A percentile compares a stretch with the other conserved stretches of the same genome.
Conservation (phyloP, 2,797 vertebrate genomes). For the Sebastiscus albofasciatus region DNA sequence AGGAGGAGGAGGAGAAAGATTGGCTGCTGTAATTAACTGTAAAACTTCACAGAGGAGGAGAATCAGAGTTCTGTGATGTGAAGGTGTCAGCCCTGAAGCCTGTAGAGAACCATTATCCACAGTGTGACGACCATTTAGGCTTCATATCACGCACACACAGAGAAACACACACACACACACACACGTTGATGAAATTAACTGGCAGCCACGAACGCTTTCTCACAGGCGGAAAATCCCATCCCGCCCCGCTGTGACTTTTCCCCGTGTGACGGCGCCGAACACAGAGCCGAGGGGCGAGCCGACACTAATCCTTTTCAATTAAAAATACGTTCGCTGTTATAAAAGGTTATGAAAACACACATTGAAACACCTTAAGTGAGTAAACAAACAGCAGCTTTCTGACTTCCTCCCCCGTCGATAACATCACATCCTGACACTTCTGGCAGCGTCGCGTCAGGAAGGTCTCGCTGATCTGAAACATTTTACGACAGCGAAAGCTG, state of each 20-base stretch:
- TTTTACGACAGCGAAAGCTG: too few relatives aligned
- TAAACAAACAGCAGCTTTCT: background rate
- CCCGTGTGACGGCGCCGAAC: background rate
- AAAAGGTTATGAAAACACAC: background rate
- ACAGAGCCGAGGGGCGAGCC: slow-evolving; percentile 17
- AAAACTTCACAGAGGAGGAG: background rate
- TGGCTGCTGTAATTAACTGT: slow-evolving; percentile 25
- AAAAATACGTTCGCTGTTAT: slow-evolving; percentile 9
- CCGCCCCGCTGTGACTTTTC: background rate
- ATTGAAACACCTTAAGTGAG: background rate
- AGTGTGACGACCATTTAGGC: slow-evolving; percentile 1
- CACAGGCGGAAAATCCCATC: slow-evolving; percentile 17
- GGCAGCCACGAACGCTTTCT: slow-evolving; percentile 14
- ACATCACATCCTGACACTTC: background rate
- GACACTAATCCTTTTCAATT: slow-evolving; percentile 44
- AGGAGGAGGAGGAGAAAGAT: background rate
- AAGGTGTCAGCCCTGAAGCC: background rate
- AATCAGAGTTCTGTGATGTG: background rate
- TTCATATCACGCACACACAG: background rate
- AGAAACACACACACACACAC: background rate
- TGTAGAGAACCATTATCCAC: slow-evolving; percentile 13
- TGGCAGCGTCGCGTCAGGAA: background rate
- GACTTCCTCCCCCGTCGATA: background rate
- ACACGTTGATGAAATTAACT: slow-evolving; percentile 10
- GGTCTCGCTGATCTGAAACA: too few relatives aligned